These are phyloP conservation scores for Didymodactylos carnosus DNA, from an alignment of 2,888 invertebrate genomes.

Conservation along the genomic window DNA sequence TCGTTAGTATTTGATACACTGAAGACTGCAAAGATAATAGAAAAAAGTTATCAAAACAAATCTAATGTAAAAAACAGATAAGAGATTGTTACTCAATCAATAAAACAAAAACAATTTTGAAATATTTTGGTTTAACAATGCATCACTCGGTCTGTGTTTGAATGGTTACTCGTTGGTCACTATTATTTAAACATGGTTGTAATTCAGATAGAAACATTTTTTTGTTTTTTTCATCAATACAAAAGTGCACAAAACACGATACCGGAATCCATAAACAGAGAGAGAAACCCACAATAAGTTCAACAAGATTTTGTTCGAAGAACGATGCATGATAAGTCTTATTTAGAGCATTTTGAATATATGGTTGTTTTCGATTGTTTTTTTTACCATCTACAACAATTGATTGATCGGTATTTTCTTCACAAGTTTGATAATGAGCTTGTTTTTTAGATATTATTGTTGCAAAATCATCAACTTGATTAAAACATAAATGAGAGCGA, in stretches of 20 bases:
- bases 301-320: conserved; percentile 74
- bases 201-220: no score
- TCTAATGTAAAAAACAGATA: no score
- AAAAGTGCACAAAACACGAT: conserved; percentile 42
- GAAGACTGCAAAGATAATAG: no score
- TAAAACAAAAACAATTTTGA: no score
- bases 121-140: no score
- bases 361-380: neutral
- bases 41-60: no score
- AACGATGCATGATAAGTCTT: conserved; percentile 43
- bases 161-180: no score
- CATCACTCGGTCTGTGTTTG: no score
- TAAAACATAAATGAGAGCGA: conserved; percentile 19
- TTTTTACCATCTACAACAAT: neutral
- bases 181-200: no score
- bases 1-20: no score
- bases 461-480: conserved; percentile 17
- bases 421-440: neutral
- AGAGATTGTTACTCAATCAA: no score
- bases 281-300: conserved; percentile 68
- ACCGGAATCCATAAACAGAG: conserved; percentile 85
- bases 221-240: neutral
- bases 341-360: neutral
- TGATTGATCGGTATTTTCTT: neutral
- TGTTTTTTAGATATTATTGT: neutral